Evolutionary conservation across 2,797 vertebrate species (phyloP).

Genomic region (Momotus momota): DNA sequence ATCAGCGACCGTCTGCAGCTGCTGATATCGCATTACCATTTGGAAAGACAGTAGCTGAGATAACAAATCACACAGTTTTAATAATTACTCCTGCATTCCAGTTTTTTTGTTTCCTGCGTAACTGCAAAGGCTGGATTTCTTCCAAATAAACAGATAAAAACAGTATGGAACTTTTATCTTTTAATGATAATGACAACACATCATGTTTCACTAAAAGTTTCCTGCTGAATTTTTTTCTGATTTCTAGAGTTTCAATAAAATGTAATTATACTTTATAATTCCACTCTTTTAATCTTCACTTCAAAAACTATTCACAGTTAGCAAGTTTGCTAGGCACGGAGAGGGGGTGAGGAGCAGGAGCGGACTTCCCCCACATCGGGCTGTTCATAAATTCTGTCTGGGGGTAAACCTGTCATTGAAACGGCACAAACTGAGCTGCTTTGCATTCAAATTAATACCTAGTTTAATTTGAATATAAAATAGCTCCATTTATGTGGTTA

Average conservation of each 20-base stretch:
- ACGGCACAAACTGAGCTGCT: slow-evolving; percentile 78
- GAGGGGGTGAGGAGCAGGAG: slow-evolving; percentile 55
- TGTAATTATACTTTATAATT: slow-evolving; percentile 88
- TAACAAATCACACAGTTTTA: slow-evolving; percentile 88
- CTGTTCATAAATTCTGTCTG: slow-evolving; percentile 69
- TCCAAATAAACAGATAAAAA: slow-evolving; percentile 90
- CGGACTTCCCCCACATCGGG: slow-evolving; percentile 55
- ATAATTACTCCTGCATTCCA: slow-evolving; percentile 87
- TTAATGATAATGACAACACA: slow-evolving; percentile 87
- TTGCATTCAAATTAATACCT: slow-evolving; percentile 86
- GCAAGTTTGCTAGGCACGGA: slow-evolving; percentile 71
- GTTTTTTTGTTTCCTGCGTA: slow-evolving; percentile 83
- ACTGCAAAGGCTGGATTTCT: slow-evolving; percentile 84
- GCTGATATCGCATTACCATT: slow-evolving; percentile 89
- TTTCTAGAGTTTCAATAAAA: slow-evolving; percentile 85
- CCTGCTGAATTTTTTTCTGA: slow-evolving; percentile 82
- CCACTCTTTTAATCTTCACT: slow-evolving; percentile 83
- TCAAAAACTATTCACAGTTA: slow-evolving; percentile 81
- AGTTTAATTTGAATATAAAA: slow-evolving; percentile 86
- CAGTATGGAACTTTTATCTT: slow-evolving; percentile 89
- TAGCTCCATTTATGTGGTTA: slow-evolving; percentile 79
- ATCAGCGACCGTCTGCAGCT: slow-evolving; percentile 85
- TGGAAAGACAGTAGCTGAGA: slow-evolving; percentile 87
- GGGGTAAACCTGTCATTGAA: slow-evolving; percentile 79
- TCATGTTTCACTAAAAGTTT: slow-evolving; percentile 85